Conservation (phyloP, 2,888 invertebrate genomes). For the Polyommatus iphigenia region DNA sequence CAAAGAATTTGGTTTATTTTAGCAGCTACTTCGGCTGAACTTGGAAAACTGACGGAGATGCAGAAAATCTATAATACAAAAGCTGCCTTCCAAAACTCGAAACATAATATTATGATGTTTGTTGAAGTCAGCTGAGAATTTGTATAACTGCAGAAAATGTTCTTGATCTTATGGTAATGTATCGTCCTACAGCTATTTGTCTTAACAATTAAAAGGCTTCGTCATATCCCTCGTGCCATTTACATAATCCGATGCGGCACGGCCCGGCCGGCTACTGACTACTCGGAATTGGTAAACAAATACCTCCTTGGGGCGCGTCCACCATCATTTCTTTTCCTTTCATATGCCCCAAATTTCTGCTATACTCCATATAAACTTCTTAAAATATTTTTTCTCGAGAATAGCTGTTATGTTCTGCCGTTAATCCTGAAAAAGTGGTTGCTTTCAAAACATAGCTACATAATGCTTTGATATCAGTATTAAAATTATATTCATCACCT, state of each 20-base stretch:
- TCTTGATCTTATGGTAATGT: neutral
- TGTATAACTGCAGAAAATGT: neutral
- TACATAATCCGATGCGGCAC: slow-evolving; percentile 36
- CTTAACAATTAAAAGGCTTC: slow-evolving; percentile 27
- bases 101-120: too few relatives aligned
- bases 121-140: neutral
- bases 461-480: neutral
- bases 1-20: neutral
- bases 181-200: neutral
- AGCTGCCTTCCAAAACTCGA: neutral
- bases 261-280: slow-evolving; percentile 31
- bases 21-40: neutral
- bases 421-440: neutral
- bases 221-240: slow-evolving; percentile 20
- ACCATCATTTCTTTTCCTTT: neutral
- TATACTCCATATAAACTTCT: neutral
- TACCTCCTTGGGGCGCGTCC: slow-evolving; percentile 33
- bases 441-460: neutral
- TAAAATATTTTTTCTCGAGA: too few relatives aligned
- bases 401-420: too few relatives aligned
- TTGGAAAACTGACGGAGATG: neutral
- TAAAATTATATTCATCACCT: neutral
- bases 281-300: slow-evolving; percentile 37
- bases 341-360: neutral
- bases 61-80: neutral